A percentile compares a stretch with the other conserved stretches of the same genome.
Evolutionary conservation across 2,888 invertebrate genomes (phyloP).

Genomic region (Drosophila neotestacea): DNA sequence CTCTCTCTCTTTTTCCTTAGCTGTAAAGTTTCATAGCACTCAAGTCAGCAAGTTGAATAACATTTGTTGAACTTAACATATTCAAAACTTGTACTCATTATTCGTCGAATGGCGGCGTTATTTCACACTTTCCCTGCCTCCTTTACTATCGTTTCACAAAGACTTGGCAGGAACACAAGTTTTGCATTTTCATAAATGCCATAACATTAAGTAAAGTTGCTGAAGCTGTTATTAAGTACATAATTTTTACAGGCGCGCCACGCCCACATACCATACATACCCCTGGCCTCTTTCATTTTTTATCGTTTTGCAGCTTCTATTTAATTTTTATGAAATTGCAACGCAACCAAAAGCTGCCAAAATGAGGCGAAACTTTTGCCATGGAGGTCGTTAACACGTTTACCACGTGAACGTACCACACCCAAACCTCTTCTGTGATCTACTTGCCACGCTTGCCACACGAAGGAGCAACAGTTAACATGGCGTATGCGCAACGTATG

Average conservation of each 20-base stretch:
- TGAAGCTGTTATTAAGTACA: conserved; percentile 79
- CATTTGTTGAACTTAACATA: conserved; percentile 48
- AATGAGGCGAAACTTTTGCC: conserved; percentile 73
- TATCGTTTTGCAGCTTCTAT: conserved; percentile 65
- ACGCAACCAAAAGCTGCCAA: conserved; percentile 73
- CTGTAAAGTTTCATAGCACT: conserved; percentile 8
- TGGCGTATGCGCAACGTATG: conserved; percentile 82
- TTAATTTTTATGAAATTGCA: conserved; percentile 81
- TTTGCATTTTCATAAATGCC: conserved; percentile 79
- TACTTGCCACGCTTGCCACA: conserved; percentile 20
- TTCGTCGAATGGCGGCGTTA: conserved; percentile 35
- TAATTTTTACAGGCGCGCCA: conserved; percentile 60
- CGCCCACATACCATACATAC: conserved; percentile 26
- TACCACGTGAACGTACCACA: conserved; percentile 22
- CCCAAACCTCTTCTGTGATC: not conserved
- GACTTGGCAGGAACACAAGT: conserved; percentile 30
- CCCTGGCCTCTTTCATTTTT: conserved; percentile 33
- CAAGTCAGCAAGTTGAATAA: conserved; percentile 43
- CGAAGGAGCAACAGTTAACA: conserved; percentile 76
- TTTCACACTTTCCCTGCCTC: not conserved
- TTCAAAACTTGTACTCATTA: conserved; percentile 41
- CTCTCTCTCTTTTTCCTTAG: not conserved
- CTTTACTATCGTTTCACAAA: conserved; percentile 50
- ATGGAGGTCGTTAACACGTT: conserved; percentile 79
- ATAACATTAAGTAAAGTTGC: conserved; percentile 76